Conservation (phyloP, 2,797 vertebrate genomes). For the Decapterus maruadsi region DNA sequence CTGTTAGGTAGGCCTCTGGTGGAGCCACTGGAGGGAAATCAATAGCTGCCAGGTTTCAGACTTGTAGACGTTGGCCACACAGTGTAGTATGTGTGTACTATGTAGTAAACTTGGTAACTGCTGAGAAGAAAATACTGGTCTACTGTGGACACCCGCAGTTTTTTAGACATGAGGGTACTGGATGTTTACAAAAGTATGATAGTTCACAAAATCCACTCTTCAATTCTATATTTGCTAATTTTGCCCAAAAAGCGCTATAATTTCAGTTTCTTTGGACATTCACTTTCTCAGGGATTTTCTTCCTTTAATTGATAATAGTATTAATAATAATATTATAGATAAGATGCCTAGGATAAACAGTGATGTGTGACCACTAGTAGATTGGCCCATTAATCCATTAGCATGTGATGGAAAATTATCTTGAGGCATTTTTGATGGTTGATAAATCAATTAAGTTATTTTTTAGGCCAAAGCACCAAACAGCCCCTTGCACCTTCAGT, state of each 20-base stretch:
- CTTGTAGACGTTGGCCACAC: conserved; percentile 29
- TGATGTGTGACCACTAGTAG: neutral
- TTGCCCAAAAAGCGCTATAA: neutral
- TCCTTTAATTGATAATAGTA: neutral
- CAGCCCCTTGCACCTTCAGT: neutral
- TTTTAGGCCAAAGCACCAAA: neutral
- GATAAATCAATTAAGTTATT: neutral
- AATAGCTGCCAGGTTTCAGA: conserved; percentile 65
- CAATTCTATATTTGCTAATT: conserved; percentile 1
- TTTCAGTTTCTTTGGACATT: neutral
- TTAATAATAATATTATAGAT: too few relatives aligned
- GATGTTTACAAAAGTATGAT: neutral
- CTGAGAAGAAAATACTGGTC: neutral
- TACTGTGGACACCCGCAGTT: neutral
- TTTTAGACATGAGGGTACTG: neutral
- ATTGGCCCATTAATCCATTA: neutral
- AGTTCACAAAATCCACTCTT: conserved; percentile 43
- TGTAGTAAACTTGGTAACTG: conserved; percentile 13
- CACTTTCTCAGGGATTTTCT: neutral
- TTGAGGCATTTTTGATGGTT: neutral
- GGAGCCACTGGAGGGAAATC: conserved; percentile 71
- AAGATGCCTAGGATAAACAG: neutral
- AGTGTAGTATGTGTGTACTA: conserved; percentile 1
- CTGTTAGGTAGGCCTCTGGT: conserved; percentile 55
- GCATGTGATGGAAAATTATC: neutral